Base-by-base conservation (phyloP, 2,888 invertebrate genomes). In the Endotricha flammealis region DNA sequence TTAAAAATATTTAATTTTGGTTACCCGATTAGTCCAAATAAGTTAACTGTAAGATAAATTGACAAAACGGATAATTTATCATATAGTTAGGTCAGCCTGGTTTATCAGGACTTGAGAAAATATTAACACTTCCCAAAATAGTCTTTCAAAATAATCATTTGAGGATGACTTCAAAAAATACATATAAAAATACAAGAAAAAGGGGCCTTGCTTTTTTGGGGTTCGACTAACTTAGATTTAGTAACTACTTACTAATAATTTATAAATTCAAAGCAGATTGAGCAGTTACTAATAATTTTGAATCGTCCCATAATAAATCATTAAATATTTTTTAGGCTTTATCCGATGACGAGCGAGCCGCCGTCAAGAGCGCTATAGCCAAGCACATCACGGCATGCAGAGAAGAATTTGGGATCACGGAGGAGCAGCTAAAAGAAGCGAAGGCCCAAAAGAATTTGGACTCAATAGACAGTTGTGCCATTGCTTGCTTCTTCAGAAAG, bases 401-500 rank as follows among this genome's bases (percentile, higher is more conserved):
- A 13, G 42, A 50, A 12, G 46, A 63, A 29, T 48, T 41, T 9
- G 48, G 48, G 3, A 32, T 54, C 2, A 37, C 29, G 0, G 42
- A 44, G 6, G 57, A 50, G 0, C 47, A 52, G 1, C 13, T 63
- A 3, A 46, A 49, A 20, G 45, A 40, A 7, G 56, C 55, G 1
- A 50, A 50, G 38, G 46, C 51, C 5, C 29, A 45, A 2, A 46
- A 48, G 6, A 46, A 50, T 4, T 3, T 46, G 0, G 50, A 50
- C 2, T 36, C 37, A 1, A 10, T 64, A 1, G 37, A 57, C 34
- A 42, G 57, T 1, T 64, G 62, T 25, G 29, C 58, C 12, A 30
- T 53, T 2, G 54, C 53, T 3, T 64, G 64, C 22, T 32, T 60
- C 12, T 52, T 61, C 27, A 66, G 66, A 42, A 68, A 66, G 44